Conservation (phyloP, 2,797 vertebrate genomes). For the Philypnodon macrostomus region DNA sequence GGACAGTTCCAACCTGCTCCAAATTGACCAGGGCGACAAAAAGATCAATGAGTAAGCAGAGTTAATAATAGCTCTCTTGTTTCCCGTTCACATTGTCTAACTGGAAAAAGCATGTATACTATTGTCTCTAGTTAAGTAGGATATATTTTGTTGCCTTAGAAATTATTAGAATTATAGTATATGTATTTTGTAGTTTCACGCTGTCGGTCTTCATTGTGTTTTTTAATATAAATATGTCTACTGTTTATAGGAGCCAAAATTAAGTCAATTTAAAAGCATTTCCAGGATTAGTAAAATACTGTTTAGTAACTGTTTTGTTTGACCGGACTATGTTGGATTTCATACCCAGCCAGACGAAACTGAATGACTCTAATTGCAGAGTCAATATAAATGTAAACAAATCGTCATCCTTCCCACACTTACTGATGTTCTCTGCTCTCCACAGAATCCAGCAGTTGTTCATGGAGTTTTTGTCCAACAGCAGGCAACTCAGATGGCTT, state of each 20-base stretch:
- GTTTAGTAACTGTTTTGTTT: no score
- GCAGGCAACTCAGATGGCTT: conserved; percentile 92
- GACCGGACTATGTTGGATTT: no score
- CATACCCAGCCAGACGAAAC: neutral
- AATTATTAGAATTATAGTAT: no score
- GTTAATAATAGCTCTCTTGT: neutral
- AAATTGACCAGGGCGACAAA: conserved; percentile 92
- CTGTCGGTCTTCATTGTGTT: no score
- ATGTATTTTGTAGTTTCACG: no score
- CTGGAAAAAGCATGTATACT: no score
- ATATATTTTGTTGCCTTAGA: no score
- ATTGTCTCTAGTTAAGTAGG: no score
- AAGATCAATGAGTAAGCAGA: conserved; percentile 92
- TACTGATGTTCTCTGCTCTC: conserved; percentile 12
- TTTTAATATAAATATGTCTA: no score
- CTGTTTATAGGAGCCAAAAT: no score
- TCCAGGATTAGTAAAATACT: no score
- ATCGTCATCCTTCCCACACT: conserved; percentile 8
- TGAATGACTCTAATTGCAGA: neutral
- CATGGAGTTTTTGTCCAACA: conserved; percentile 93
- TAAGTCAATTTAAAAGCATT: no score
- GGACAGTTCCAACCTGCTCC: conserved; percentile 88
- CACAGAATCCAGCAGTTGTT: conserved; percentile 93
- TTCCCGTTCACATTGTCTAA: neutral
- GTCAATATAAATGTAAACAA: neutral